A percentile compares a stretch with the other conserved stretches of the same genome.
phyloP scores from a whole-genome alignment of 2,888 invertebrate genomes.

The Drosophila tripunctata region DNA sequence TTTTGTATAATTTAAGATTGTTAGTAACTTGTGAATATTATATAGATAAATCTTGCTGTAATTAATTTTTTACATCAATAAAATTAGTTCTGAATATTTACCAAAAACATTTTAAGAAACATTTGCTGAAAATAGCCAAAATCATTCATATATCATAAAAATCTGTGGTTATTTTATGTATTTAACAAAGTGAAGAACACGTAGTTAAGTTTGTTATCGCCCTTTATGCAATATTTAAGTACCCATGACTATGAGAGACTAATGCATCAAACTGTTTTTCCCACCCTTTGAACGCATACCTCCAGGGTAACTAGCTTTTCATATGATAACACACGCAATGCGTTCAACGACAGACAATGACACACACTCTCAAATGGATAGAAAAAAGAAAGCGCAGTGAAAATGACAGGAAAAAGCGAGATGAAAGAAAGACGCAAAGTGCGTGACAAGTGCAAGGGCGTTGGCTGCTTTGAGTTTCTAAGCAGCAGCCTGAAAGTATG shows the following conservation, averaged over 20 bases:
- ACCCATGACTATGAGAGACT: neutral
- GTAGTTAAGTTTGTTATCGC: neutral
- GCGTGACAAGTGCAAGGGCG: slow-evolving; percentile 53
- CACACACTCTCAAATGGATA: neutral
- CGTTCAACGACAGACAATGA: slow-evolving; percentile 29
- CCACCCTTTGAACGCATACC: neutral
- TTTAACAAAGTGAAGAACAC: neutral
- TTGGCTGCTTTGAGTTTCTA: slow-evolving; percentile 28
- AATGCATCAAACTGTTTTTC: neutral
- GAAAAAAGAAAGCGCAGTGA: neutral
- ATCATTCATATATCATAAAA: no score
- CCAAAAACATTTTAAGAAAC: no score
- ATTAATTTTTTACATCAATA: no score
- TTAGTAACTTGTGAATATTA: no score
- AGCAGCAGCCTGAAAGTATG: slow-evolving; percentile 66
- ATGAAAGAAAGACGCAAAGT: slow-evolving; percentile 32
- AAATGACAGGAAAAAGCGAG: slow-evolving; percentile 17
- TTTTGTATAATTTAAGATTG: no score
- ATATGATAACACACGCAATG: slow-evolving; percentile 51
- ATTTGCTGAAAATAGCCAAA: neutral
- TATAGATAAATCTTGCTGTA: no score
- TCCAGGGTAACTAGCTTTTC: neutral
- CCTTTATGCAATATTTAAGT: neutral
- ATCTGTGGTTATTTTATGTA: no score
- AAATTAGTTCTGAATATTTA: no score